Percentiles rank a stretch among this genome's conserved stretches.
phyloP scores from a whole-genome alignment of 2,113 vertebrate genomes.

The Atherinomorus stipes region DNA sequence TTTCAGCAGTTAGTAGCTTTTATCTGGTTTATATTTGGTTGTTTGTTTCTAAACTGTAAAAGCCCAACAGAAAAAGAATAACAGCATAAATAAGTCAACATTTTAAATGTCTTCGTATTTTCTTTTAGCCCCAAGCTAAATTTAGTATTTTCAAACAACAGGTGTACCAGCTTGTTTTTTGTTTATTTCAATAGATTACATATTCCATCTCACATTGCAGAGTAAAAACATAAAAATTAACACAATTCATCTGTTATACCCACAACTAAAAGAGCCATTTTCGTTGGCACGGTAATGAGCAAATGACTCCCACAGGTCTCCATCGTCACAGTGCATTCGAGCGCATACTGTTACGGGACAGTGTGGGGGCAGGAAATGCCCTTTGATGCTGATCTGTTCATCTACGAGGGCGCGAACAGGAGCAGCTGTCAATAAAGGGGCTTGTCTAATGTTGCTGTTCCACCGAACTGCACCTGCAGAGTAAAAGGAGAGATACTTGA shows the following conservation, averaged over 20 bases:
- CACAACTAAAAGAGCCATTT: constrained; percentile 64
- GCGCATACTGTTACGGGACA: constrained; percentile 61
- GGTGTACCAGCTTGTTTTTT: neutral
- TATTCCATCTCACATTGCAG: too few species aligned
- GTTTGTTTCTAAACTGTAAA: neutral
- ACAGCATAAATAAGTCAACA: neutral
- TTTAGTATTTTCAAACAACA: neutral
- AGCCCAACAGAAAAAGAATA: neutral
- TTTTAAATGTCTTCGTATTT: neutral
- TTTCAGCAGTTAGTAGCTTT: neutral
- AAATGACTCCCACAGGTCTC: constrained; percentile 72
- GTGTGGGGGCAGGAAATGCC: constrained; percentile 52
- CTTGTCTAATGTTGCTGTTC: constrained; percentile 41
- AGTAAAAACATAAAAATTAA: neutral
- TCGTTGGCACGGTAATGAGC: constrained; percentile 67
- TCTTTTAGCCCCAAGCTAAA: too few species aligned
- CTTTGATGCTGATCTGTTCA: constrained; percentile 61
- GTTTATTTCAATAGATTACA: neutral
- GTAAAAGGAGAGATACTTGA: neutral
- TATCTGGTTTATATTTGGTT: neutral
- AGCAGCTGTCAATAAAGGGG: constrained; percentile 57
- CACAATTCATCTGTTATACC: constrained; percentile 23
- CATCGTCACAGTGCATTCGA: constrained; percentile 70
- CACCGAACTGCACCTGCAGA: constrained; percentile 38
- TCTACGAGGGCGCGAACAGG: constrained; percentile 68